Evolutionary conservation across 2,113 vertebrate species (phyloP).

Genomic region (Pelobates fuscus): DNA sequence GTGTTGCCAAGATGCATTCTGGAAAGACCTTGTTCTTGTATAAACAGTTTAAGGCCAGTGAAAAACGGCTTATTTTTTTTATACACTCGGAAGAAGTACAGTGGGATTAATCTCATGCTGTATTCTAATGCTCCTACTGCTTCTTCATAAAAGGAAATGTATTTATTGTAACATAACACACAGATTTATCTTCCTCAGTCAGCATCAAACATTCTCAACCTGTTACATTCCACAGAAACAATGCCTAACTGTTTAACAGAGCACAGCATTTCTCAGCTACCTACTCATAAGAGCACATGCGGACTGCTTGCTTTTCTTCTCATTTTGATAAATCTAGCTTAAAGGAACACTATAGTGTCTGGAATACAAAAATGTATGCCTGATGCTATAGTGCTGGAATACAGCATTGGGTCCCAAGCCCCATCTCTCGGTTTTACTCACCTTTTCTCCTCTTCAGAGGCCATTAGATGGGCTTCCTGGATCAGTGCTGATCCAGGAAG

Average conservation of each 20-base stretch:
- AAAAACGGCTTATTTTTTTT: slow-evolving; percentile 30
- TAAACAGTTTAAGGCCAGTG: slow-evolving; percentile 47
- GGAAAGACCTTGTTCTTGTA: slow-evolving; percentile 32
- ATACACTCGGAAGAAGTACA: slow-evolving; percentile 26
- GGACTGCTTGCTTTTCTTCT: not conserved
- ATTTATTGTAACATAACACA: slow-evolving; percentile 45
- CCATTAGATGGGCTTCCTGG: no score
- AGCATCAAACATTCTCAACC: slow-evolving; percentile 34
- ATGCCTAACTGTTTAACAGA: slow-evolving; percentile 21
- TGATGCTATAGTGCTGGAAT: no score
- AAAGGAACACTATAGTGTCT: not conserved
- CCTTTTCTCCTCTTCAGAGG: no score
- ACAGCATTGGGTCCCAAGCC: no score
- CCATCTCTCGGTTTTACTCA: no score
- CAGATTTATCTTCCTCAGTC: slow-evolving; percentile 32
- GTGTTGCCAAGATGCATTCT: slow-evolving; percentile 35
- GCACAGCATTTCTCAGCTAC: slow-evolving; percentile 3
- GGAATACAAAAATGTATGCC: no score
- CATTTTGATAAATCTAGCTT: not conserved
- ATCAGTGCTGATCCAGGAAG: no score
- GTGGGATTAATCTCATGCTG: slow-evolving; percentile 28
- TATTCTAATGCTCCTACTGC: slow-evolving; percentile 24
- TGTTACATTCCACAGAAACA: slow-evolving; percentile 40
- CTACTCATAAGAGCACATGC: not conserved
- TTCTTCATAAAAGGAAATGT: slow-evolving; percentile 51